Conservation (phyloP, 2,113 vertebrate genomes). For the Hiodon tergisus region DNA sequence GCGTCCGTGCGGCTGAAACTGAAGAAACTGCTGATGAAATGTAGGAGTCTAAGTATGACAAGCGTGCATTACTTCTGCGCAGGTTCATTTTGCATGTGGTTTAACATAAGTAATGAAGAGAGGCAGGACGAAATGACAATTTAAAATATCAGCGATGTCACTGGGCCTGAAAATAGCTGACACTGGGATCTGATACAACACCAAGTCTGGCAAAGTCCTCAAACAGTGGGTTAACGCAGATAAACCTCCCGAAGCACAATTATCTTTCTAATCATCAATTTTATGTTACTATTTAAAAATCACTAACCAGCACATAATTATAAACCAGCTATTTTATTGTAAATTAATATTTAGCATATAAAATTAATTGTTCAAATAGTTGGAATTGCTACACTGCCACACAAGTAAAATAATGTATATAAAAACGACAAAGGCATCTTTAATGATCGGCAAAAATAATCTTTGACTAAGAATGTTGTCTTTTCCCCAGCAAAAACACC, state of each 20-base stretch:
- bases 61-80: slow-evolving; percentile 48
- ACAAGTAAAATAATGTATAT: no score
- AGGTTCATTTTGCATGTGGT: slow-evolving; percentile 53
- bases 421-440: no score
- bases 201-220: slow-evolving; percentile 17
- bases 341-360: background rate
- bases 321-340: slow-evolving; percentile 6
- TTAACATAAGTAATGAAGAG: slow-evolving; percentile 64
- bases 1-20: slow-evolving; percentile 63
- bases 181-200: slow-evolving; percentile 40
- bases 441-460: no score
- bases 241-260: slow-evolving; percentile 20
- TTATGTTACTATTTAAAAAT: slow-evolving; percentile 9
- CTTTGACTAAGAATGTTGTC: no score
- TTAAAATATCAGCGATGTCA: slow-evolving; percentile 56
- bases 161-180: slow-evolving; percentile 47
- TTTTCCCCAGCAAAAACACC: background rate
- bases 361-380: slow-evolving; percentile 1
- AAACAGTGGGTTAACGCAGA: slow-evolving; percentile 19
- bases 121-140: slow-evolving; percentile 41
- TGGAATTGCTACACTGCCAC: background rate
- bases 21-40: slow-evolving; percentile 68
- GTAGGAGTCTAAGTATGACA: slow-evolving; percentile 65
- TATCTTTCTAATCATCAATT: slow-evolving; percentile 13
- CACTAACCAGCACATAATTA: background rate